Conservation (phyloP, 2,113 vertebrate species). For the Sporophila hypoxantha region DNA sequence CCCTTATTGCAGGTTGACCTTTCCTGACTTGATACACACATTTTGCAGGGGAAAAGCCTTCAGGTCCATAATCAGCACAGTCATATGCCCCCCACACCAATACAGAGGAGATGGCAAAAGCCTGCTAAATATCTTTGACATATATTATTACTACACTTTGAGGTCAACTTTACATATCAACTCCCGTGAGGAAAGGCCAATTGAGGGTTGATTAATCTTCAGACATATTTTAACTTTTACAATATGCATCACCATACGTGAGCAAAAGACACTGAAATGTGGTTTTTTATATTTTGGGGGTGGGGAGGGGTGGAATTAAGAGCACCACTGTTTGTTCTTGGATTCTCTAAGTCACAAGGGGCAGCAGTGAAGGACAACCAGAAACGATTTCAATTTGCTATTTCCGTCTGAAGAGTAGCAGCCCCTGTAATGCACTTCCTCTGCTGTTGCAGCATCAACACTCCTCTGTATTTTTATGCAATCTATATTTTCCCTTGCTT, state of each 20-base stretch:
- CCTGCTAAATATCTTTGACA: conserved; percentile 23
- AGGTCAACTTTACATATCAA: conserved; percentile 18
- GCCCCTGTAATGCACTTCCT: neutral
- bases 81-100: neutral
- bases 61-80: neutral
- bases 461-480: neutral
- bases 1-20: neutral
- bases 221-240: neutral
- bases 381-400: neutral
- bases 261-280: neutral
- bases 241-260: neutral
- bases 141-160: conserved; percentile 5
- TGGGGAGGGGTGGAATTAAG: neutral
- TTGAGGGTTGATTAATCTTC: neutral
- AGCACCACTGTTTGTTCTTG: neutral
- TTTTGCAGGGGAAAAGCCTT: conserved; percentile 10
- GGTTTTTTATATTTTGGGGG: neutral
- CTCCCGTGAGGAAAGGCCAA: neutral
- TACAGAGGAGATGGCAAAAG: neutral
- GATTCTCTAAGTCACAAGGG: neutral
- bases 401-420: neutral
- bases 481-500: conserved; percentile 21
- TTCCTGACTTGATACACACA: neutral
- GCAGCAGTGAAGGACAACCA: neutral
- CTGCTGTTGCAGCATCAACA: neutral